Base-by-base conservation (phyloP, 2,888 invertebrate genomes). In the Brachyptera risi region DNA sequence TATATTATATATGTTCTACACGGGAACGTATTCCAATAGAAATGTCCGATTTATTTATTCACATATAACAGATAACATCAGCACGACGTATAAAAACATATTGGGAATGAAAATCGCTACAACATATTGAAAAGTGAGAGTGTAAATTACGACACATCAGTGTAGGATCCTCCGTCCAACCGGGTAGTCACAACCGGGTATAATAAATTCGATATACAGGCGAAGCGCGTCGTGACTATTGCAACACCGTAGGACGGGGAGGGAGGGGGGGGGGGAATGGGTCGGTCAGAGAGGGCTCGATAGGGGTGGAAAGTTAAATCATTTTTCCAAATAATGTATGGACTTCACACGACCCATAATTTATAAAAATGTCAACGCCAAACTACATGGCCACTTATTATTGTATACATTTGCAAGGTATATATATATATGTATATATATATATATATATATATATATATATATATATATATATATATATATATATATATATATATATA, bases 121-220 rank as follows among this genome's bases (percentile, higher is more conserved):
- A 51, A 24, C 50, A 51, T 49, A 24, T 51, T 51, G 50, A 11
- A 51, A 51, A 51, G 27, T 24, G 27, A 17, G 50, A 13, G 50
- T 51, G 50, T 51, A 51, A 51, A 51, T 51, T 17, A 51, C 27
- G 13, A 19, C 26, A 26, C 17, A 31, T 31, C 27, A 21, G 5
- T 42, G 42, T 15, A 21, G 42, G 42, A 42, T 17, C 19, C 11
- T 31, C 42, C 21, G 17, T 42, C 17, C 42, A 17, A 11, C 4
- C 19, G 42, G 27, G 50, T 17, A 26, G 3, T 17, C 31, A n/a
- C n/a, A n/a, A n/a, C n/a, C n/a, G 21, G 21, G 11, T 11, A 11
- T 44, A 17, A 44, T 44, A 44, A 44, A 44, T 44, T 44, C 44
- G 21, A 44, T 44, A n/a, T 44, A 44, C 44, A n/a, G 21, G 15